phyloP scores from a whole-genome alignment of 1,140 invertebrate species.

The Diplogasteroides magnus region DNA sequence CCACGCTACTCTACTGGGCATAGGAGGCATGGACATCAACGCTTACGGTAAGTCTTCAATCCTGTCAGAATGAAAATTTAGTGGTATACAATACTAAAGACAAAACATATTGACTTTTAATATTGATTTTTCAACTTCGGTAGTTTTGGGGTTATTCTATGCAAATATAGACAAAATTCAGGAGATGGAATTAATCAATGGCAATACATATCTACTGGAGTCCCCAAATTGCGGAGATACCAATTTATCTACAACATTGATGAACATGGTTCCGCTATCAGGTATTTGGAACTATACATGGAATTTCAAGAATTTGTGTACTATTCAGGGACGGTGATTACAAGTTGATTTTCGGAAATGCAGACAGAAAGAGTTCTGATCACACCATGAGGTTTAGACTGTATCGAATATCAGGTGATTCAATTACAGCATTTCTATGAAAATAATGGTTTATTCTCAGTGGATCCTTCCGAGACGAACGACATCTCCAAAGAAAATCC shows the following conservation, averaged over 20 bases:
- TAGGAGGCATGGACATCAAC: conserved; percentile 32
- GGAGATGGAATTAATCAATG: conserved; percentile 52
- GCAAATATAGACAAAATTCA: conserved; percentile 12
- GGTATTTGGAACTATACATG: conserved; percentile 15
- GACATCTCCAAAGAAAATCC: conserved; percentile 31
- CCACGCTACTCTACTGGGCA: conserved; percentile 43
- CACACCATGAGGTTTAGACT: conserved; percentile 18
- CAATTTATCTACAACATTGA: conserved; percentile 48
- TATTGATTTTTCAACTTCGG: background rate
- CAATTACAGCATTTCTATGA: background rate
- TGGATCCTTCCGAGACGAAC: conserved; percentile 31
- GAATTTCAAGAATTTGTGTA: too few species aligned
- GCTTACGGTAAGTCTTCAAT: conserved; percentile 35
- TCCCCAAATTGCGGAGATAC: conserved; percentile 24
- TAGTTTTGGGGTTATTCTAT: background rate
- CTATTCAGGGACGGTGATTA: conserved; percentile 40
- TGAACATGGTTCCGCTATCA: conserved; percentile 39
- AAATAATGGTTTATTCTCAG: background rate
- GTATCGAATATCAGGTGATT: conserved; percentile 24
- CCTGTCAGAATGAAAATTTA: background rate
- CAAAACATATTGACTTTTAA: too few species aligned
- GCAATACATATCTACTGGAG: conserved; percentile 37
- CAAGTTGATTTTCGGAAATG: conserved; percentile 39
- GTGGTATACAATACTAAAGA: background rate
- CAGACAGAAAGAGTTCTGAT: conserved; percentile 17